Conservation (phyloP, 2,797 vertebrate species). For the Smutsia temminckii region DNA sequence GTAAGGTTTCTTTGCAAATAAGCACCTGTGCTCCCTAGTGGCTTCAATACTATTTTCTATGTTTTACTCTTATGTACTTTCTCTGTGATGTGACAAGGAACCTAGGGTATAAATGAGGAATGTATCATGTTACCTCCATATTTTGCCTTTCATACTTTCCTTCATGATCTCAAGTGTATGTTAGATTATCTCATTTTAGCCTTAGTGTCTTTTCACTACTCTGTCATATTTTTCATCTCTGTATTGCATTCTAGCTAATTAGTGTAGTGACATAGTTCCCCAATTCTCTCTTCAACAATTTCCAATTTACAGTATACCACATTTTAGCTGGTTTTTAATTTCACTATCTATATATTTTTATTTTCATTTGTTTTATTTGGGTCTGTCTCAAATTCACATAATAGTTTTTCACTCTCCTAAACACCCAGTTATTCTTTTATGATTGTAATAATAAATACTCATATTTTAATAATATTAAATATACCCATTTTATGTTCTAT, state of each 20-base stretch:
- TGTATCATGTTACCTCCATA: not conserved
- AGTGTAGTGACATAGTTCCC: not conserved
- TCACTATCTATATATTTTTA: not conserved
- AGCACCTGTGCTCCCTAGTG: not conserved
- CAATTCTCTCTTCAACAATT: not conserved
- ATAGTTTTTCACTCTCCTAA: not conserved
- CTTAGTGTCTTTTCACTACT: not conserved
- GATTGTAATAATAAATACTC: not conserved
- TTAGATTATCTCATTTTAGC: not conserved
- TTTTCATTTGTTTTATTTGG: not conserved
- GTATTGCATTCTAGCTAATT: not conserved
- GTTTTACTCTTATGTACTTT: not conserved
- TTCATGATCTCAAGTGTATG: not conserved
- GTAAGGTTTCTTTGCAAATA: not conserved
- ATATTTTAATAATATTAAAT: not conserved
- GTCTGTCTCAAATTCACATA: not conserved
- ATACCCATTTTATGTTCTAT: not conserved
- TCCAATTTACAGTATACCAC: not conserved
- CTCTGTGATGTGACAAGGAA: not conserved
- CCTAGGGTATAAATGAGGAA: not conserved
- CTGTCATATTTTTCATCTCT: not conserved
- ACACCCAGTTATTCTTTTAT: not conserved
- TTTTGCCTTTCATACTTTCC: not conserved
- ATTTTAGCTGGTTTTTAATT: not conserved
- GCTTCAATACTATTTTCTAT: not conserved